Conservation (phyloP, 2,888 invertebrate species). For the Cecidostiba fungosa region DNA sequence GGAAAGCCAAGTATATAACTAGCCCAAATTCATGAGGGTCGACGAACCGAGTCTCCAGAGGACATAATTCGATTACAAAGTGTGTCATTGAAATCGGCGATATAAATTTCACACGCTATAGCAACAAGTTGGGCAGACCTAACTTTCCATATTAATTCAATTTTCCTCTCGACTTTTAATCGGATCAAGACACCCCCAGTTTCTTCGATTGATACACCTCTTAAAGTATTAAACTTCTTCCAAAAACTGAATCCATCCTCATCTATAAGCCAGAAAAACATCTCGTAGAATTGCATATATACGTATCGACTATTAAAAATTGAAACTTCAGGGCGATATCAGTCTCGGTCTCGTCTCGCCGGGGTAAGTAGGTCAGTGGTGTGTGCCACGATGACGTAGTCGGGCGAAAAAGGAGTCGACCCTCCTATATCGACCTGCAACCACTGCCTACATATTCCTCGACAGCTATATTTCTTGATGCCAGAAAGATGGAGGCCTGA, state of each 20-base stretch:
- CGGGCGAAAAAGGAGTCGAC: neutral
- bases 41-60: neutral
- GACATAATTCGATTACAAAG: neutral
- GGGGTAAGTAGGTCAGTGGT: constrained; percentile 42
- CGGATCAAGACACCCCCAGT: neutral
- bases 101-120: neutral
- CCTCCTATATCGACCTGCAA: neutral
- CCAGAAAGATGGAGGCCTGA: neutral
- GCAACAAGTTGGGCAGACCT: neutral
- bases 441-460: neutral
- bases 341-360: constrained; percentile 21
- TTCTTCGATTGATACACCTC: no score
- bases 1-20: no score
- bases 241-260: no score
- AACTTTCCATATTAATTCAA: neutral
- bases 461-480: neutral
- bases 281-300: no score
- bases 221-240: no score
- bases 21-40: no score
- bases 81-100: neutral
- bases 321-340: no score
- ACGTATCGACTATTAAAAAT: no score
- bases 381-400: constrained; percentile 36
- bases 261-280: neutral
- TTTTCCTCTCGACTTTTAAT: neutral